Conservation (phyloP, 1,140 invertebrate species). For the Eupristina koningsbergeri region DNA sequence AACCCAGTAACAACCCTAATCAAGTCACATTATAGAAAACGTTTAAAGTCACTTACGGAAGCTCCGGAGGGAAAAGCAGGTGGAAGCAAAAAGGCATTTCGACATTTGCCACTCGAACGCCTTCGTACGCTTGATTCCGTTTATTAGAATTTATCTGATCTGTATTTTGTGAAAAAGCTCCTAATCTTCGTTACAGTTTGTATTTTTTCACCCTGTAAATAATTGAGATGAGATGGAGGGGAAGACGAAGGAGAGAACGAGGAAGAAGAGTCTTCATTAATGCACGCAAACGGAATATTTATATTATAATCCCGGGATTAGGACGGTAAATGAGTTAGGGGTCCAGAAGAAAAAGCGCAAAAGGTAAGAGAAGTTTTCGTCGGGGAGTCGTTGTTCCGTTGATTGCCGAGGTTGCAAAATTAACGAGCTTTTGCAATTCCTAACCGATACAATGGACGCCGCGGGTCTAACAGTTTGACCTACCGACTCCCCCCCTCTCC, state of each 20-base stretch:
- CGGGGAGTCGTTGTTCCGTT: conserved; percentile 19
- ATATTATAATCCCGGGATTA: neutral
- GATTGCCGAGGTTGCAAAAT: conserved; percentile 29
- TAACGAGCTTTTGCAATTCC: conserved; percentile 42
- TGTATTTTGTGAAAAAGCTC: neutral
- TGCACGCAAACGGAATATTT: neutral
- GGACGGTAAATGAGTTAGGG: neutral
- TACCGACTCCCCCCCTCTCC: neutral
- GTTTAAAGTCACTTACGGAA: conserved; percentile 16
- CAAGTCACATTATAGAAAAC: neutral
- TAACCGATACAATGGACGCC: conserved; percentile 25
- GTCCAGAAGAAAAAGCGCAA: neutral
- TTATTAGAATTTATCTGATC: conserved; percentile 46
- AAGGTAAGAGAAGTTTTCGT: neutral
- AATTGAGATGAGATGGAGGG: neutral
- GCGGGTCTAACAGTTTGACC: conserved; percentile 13
- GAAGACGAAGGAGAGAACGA: neutral
- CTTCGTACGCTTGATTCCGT: neutral
- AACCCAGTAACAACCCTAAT: neutral
- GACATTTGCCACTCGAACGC: conserved; percentile 31
- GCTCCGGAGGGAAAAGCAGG: neutral
- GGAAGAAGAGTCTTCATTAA: too few relatives aligned
- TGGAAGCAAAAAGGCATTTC: conserved; percentile 14
- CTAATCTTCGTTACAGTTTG: conserved; percentile 28
- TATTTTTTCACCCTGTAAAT: conserved; percentile 5